Conservation (phyloP, 92 coral and sea anemone genomes). For the Nematostella vectensis region DNA sequence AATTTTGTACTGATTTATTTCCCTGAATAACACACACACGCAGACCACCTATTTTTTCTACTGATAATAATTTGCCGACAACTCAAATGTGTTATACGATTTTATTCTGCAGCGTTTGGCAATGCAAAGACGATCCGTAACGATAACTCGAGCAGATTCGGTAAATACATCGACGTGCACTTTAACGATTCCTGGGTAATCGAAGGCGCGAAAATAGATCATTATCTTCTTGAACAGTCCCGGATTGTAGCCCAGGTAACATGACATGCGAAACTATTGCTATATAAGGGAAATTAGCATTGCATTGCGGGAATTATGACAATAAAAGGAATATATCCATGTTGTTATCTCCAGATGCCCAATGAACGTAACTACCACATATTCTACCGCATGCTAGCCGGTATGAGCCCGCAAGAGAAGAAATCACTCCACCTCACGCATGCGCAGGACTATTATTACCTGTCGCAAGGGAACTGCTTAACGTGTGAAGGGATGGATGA, state of each 20-base stretch:
- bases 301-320: too few relatives aligned
- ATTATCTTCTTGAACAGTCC: conserved; percentile 83
- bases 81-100: too few relatives aligned
- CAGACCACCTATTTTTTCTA: too few relatives aligned
- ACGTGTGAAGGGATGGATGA: conserved; percentile 88
- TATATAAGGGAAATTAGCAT: too few relatives aligned
- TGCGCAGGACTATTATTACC: conserved; percentile 76
- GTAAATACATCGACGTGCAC: conserved; percentile 90
- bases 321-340: too few relatives aligned
- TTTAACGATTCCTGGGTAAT: conserved; percentile 66
- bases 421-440: conserved; percentile 65
- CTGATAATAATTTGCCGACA: too few relatives aligned
- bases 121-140: conserved; percentile 93
- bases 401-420: conserved; percentile 62
- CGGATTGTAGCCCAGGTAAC: conserved; percentile 90
- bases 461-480: conserved; percentile 76
- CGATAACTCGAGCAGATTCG: conserved; percentile 99
- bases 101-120: conserved; percentile 63
- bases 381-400: conserved; percentile 87
- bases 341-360: conserved; percentile 62
- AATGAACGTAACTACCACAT: conserved; percentile 95
- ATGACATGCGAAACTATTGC: too few relatives aligned
- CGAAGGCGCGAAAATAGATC: conserved; percentile 96
- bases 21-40: too few relatives aligned
- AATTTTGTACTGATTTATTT: too few relatives aligned